A percentile compares a stretch with the other conserved stretches of the same genome.
Evolutionary conservation across 1,140 invertebrate genomes (phyloP).

Genomic region (Lucilia sericata): DNA sequence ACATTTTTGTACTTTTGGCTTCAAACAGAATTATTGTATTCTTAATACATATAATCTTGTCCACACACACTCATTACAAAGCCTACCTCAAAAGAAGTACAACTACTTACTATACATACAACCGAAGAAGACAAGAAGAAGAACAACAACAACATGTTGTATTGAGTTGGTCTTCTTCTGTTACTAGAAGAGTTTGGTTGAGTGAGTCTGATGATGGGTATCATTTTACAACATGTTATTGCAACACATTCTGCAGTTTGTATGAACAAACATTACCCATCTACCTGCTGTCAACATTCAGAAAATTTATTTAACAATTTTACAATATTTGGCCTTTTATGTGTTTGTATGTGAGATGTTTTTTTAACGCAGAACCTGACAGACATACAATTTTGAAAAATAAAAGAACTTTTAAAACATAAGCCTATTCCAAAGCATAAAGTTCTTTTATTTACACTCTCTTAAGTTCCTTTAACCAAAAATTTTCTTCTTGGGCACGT

Average conservation of each 20-base stretch:
- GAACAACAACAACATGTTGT: no score
- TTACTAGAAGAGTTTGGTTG: no score
- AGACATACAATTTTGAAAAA: no score
- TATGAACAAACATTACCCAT: neutral
- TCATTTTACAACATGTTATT: neutral
- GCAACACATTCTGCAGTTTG: neutral
- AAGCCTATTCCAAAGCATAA: neutral
- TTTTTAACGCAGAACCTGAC: no score
- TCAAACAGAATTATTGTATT: neutral
- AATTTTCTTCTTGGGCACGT: conserved; percentile 1
- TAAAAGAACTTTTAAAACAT: no score
- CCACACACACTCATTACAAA: neutral
- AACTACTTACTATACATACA: no score
- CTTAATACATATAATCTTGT: neutral
- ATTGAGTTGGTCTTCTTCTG: neutral
- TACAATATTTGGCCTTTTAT: neutral
- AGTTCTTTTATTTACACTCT: neutral
- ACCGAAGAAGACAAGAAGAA: no score
- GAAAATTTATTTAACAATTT: neutral
- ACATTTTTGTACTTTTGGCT: neutral
- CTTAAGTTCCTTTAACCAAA: neutral
- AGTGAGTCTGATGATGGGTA: neutral
- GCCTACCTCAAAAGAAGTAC: neutral
- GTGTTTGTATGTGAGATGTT: no score
- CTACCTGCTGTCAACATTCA: neutral